Evolutionary conservation across 2,888 invertebrate species (phyloP).

Genomic region (Anthrax anthrax): DNA sequence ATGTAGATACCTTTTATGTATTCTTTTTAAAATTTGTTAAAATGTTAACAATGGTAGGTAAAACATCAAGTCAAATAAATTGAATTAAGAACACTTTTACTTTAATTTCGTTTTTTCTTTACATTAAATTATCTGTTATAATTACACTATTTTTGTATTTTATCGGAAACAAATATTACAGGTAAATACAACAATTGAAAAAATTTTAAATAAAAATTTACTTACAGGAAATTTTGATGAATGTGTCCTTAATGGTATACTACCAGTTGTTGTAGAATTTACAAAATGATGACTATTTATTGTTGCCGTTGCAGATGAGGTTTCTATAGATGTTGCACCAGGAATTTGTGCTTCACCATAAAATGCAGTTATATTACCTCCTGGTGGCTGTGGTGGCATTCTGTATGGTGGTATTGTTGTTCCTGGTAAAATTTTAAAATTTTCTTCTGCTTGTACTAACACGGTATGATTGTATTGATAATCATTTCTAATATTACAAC

Average conservation of each 20-base stretch:
- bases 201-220: conserved; percentile 16
- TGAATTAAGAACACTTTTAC: too few species aligned
- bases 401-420: conserved; percentile 44
- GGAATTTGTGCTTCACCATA: conserved; percentile 30
- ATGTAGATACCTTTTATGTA: too few species aligned
- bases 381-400: conserved; percentile 52
- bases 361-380: conserved; percentile 40
- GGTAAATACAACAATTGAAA: too few species aligned
- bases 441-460: too few species aligned
- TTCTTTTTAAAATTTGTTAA: too few species aligned
- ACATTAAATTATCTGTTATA: too few species aligned
- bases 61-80: too few species aligned
- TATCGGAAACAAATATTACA: too few species aligned
- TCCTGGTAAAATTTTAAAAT: neutral
- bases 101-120: too few species aligned
- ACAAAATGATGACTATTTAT: neutral
- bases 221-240: conserved; percentile 68
- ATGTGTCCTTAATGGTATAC: conserved; percentile 47
- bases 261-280: neutral
- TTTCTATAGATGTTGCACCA: conserved; percentile 28
- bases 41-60: too few species aligned
- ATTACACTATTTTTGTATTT: too few species aligned
- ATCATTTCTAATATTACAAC: neutral
- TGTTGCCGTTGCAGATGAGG: neutral
- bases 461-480: neutral